These are phyloP conservation scores for Rynchops niger DNA, from an alignment of 2,113 vertebrate species.

Conservation along the genomic window DNA sequence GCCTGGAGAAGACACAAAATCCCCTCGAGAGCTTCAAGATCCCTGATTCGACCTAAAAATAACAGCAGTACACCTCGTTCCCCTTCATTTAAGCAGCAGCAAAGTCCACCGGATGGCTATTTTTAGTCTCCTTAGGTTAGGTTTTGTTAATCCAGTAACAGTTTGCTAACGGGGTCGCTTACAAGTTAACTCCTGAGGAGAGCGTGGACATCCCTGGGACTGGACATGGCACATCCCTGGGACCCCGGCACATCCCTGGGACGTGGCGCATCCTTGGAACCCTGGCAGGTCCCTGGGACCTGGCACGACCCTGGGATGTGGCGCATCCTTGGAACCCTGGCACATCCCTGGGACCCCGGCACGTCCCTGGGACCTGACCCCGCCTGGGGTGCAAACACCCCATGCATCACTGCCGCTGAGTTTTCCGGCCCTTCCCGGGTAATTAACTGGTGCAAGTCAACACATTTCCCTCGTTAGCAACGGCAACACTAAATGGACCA, in stretches of 20 bases:
- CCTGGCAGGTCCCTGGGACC: too few relatives aligned
- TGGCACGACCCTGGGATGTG: too few relatives aligned
- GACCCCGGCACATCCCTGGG: neutral
- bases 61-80: neutral
- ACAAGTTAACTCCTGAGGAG: neutral
- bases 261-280: neutral
- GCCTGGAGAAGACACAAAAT: neutral
- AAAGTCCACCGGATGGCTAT: constrained; percentile 18
- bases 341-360: neutral
- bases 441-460: neutral
- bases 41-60: neutral
- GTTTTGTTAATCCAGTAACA: constrained; percentile 13
- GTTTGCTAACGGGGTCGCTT: neutral
- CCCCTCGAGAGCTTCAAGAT: neutral
- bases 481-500: fast-evolving
- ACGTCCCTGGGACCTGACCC: neutral
- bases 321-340: too few relatives aligned
- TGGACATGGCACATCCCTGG: neutral
- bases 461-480: neutral
- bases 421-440: neutral
- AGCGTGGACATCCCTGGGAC: neutral
- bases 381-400: fast-evolving
- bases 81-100: neutral
- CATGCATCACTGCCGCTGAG: neutral
- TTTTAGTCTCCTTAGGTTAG: constrained; percentile 28